phyloP scores from a whole-genome alignment of 2,888 invertebrate genomes.

The Muschampia plurimacula region DNA sequence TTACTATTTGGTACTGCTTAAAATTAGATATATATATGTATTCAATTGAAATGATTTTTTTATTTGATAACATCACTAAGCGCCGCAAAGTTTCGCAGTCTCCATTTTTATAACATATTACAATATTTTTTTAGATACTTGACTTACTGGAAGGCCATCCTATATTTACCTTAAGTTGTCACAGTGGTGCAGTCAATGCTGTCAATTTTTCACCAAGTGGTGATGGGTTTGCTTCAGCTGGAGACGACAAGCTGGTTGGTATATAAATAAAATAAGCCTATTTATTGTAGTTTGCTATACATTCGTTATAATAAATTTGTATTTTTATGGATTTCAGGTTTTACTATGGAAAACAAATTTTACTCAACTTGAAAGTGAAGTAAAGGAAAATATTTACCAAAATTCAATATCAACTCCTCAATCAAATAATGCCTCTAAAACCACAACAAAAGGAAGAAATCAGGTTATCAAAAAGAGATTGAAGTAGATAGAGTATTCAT shows the following conservation, averaged over 20 bases:
- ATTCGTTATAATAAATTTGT: no score
- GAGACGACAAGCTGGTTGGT: constrained; percentile 90
- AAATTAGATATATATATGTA: no score
- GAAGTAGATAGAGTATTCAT: neutral
- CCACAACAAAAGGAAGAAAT: constrained; percentile 57
- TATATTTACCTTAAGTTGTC: constrained; percentile 94
- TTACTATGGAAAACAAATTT: constrained; percentile 85
- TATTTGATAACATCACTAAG: no score
- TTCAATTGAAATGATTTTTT: no score
- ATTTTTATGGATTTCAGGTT: constrained; percentile 63
- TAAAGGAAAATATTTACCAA: constrained; percentile 67
- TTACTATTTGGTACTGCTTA: no score
- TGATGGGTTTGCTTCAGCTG: constrained; percentile 92
- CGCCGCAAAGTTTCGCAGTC: no score
- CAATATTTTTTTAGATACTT: constrained; percentile 84
- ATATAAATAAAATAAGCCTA: neutral
- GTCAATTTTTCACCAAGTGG: constrained; percentile 93
- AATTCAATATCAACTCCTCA: constrained; percentile 55
- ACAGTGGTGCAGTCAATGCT: constrained; percentile 89
- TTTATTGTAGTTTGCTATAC: neutral
- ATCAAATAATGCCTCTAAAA: constrained; percentile 59
- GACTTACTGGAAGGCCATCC: constrained; percentile 96
- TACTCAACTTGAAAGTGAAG: constrained; percentile 65
- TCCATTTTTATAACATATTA: no score
- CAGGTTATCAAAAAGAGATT: constrained; percentile 68